phyloP scores from a whole-genome alignment of 2,888 invertebrate species.

The Eupelmus urozonus region DNA sequence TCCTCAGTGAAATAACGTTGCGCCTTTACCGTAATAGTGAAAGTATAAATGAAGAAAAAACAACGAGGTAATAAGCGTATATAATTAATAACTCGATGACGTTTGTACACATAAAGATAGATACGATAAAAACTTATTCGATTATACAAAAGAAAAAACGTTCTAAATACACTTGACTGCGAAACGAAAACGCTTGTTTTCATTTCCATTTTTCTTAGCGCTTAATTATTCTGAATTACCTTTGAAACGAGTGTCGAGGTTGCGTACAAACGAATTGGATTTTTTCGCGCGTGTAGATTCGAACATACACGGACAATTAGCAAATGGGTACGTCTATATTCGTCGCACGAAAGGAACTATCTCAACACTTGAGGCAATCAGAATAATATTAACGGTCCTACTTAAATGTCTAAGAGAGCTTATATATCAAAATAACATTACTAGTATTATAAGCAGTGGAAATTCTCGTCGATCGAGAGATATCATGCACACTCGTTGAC shows the following conservation, averaged over 20 bases:
- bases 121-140: conserved; percentile 31
- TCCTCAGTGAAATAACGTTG: conserved; percentile 30
- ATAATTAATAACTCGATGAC: conserved; percentile 47
- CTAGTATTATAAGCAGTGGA: conserved; percentile 40
- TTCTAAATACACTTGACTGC: conserved; percentile 39
- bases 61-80: conserved; percentile 56
- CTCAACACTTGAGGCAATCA: conserved; percentile 74
- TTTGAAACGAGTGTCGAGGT: conserved; percentile 47
- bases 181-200: conserved; percentile 22
- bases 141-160: conserved; percentile 22
- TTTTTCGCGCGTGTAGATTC: conserved; percentile 15
- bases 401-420: conserved; percentile 59
- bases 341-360: conserved; percentile 70
- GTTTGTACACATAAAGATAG: conserved; percentile 50
- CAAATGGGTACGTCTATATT: conserved; percentile 25
- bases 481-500: conserved; percentile 63
- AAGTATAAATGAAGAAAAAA: conserved; percentile 29
- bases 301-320: conserved; percentile 17
- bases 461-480: conserved; percentile 69
- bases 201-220: conserved; percentile 16
- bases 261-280: conserved; percentile 5
- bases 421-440: conserved; percentile 51
- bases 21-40: conserved; percentile 18
- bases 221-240: conserved; percentile 45
- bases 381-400: conserved; percentile 66